phyloP scores from a whole-genome alignment of 2,888 invertebrate genomes.

The Drymonia ruficornis region DNA sequence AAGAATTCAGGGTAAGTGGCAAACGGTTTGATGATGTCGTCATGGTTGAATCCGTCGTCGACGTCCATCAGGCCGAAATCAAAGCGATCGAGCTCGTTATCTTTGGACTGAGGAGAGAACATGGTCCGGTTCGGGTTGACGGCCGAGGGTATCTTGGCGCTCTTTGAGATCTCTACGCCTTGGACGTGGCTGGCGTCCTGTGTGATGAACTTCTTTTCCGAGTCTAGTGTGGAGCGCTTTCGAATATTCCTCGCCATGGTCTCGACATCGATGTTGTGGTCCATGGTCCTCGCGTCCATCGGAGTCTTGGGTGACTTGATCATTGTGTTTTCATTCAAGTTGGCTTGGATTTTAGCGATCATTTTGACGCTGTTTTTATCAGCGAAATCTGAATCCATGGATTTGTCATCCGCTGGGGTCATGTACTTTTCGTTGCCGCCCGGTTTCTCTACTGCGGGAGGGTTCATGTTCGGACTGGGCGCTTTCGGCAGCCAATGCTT shows the following conservation, averaged over 20 bases:
- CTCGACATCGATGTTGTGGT: constrained; percentile 66
- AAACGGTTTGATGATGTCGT: constrained; percentile 87
- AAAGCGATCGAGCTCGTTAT: constrained; percentile 81
- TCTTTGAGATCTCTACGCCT: constrained; percentile 77
- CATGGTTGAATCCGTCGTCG: constrained; percentile 88
- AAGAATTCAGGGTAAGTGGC: constrained; percentile 87
- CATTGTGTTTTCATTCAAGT: constrained; percentile 79
- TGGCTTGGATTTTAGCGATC: constrained; percentile 80
- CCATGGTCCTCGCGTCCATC: constrained; percentile 76
- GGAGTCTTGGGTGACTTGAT: constrained; percentile 81
- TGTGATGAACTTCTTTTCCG: constrained; percentile 70
- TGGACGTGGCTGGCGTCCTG: constrained; percentile 76
- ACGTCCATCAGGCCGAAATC: constrained; percentile 87
- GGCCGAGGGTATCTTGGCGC: constrained; percentile 77
- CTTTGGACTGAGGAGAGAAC: constrained; percentile 89
- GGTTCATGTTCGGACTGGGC: constrained; percentile 66
- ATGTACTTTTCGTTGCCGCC: constrained; percentile 77
- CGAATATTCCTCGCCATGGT: constrained; percentile 56
- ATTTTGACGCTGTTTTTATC: constrained; percentile 77
- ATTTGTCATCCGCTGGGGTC: constrained; percentile 74
- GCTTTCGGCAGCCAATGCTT: constrained; percentile 74
- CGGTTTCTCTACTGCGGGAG: constrained; percentile 73
- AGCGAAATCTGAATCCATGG: constrained; percentile 68
- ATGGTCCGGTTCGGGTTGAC: constrained; percentile 85
- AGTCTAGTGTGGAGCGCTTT: constrained; percentile 64